A percentile compares a stretch with the other conserved stretches of the same genome.
phyloP scores from a whole-genome alignment of 2,797 vertebrate species.

The Neostethus bicornis region DNA sequence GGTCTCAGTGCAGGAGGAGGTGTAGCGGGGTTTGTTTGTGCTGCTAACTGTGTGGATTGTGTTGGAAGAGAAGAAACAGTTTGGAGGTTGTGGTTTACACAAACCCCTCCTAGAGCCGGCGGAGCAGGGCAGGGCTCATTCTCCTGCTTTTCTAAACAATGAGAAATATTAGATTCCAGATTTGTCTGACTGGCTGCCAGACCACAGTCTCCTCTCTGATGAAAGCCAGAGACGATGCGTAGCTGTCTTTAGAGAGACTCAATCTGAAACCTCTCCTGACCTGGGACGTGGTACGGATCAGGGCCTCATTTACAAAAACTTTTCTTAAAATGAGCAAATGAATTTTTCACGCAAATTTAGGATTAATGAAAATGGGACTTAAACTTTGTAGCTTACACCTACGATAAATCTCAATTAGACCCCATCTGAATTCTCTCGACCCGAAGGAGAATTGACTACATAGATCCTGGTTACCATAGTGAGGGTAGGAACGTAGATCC shows the following conservation, averaged over 20 bases:
- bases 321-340: too few species aligned
- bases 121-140: slow-evolving; percentile 48
- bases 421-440: too few species aligned
- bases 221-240: slow-evolving; percentile 83
- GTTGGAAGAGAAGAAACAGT: slow-evolving; percentile 44
- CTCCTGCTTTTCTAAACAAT: slow-evolving; percentile 62
- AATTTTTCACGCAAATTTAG: too few species aligned
- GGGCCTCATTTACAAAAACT: too few species aligned
- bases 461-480: too few species aligned
- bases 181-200: slow-evolving; percentile 81
- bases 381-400: too few species aligned
- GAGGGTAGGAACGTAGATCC: too few species aligned
- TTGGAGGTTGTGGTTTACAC: slow-evolving; percentile 70
- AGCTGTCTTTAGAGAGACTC: slow-evolving; percentile 81
- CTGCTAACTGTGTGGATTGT: slow-evolving; percentile 52
- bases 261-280: slow-evolving; percentile 20
- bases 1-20: slow-evolving; percentile 9
- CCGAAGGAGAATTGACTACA: too few species aligned
- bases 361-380: too few species aligned
- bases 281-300: too few species aligned
- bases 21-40: slow-evolving; percentile 49
- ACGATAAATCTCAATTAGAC: too few species aligned
- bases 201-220: slow-evolving; percentile 84
- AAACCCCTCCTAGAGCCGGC: slow-evolving; percentile 57
- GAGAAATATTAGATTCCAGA: slow-evolving; percentile 72